A percentile compares a stretch with the other conserved stretches of the same genome.
Evolutionary conservation across 2,113 vertebrate species (phyloP).

Genomic region (Tylochromis polylepis): DNA sequence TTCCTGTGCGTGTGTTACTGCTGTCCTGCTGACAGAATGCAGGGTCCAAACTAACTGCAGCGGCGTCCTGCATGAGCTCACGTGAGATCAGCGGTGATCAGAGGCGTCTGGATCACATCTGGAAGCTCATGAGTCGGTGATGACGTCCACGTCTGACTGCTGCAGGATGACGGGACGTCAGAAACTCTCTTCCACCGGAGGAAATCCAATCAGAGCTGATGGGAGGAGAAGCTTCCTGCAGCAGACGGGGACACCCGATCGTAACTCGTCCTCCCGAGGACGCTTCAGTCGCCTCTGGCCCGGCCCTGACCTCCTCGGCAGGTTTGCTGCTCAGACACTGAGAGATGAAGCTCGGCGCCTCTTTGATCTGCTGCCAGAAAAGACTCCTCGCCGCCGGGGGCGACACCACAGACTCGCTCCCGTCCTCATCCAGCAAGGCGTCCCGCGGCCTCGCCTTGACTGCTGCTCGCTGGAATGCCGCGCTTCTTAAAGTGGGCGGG

Average conservation of each 20-base stretch:
- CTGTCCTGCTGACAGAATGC: not conserved
- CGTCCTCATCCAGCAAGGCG: not conserved
- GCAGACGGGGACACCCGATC: not conserved
- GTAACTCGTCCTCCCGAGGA: not conserved
- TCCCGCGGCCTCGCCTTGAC: not conserved
- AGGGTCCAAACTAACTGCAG: not conserved
- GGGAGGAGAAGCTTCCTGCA: not conserved
- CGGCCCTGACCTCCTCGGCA: not conserved
- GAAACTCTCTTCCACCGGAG: not conserved
- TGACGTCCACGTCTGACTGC: not conserved
- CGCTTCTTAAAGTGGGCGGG: not conserved
- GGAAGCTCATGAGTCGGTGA: not conserved
- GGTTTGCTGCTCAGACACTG: not conserved
- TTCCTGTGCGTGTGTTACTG: not conserved
- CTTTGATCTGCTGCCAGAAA: not conserved
- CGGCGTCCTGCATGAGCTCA: not conserved
- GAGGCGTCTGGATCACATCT: not conserved
- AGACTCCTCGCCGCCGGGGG: not conserved
- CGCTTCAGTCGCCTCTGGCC: conserved; percentile 31
- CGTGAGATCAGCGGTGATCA: not conserved
- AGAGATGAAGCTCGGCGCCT: not conserved
- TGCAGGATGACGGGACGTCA: not conserved
- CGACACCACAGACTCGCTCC: not conserved
- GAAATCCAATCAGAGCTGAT: not conserved
- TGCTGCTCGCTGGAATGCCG: not conserved